A percentile compares a stretch with the other conserved stretches of the same genome.
phyloP scores from a whole-genome alignment of 2,797 vertebrate species.

The Chaetodon trifasciatus region DNA sequence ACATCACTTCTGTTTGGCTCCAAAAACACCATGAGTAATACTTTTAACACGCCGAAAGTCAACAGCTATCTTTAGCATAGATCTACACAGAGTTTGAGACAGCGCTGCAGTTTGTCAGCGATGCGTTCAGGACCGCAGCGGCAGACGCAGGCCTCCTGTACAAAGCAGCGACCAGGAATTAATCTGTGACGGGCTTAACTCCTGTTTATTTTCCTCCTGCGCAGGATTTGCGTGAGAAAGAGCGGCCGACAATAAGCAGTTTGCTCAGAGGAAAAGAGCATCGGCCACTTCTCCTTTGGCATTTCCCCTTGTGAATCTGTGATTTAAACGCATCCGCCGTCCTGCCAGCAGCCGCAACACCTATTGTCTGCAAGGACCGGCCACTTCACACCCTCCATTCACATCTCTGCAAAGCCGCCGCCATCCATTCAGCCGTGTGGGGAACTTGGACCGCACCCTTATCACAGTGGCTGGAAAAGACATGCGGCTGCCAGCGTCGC shows the following conservation, averaged over 20 bases:
- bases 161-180: neutral
- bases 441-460: conserved; percentile 41
- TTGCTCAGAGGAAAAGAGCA: conserved; percentile 1
- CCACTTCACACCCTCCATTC: conserved; percentile 50
- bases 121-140: neutral
- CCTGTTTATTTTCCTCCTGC: neutral
- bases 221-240: conserved; percentile 20
- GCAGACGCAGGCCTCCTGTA: neutral
- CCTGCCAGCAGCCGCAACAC: conserved; percentile 51
- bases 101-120: neutral
- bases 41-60: neutral
- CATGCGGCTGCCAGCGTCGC: conserved; percentile 1
- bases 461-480: conserved; percentile 40
- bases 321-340: conserved; percentile 50
- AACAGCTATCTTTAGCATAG: neutral
- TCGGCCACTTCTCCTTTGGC: conserved; percentile 10
- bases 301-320: conserved; percentile 7
- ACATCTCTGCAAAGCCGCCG: conserved; percentile 22
- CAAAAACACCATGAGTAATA: neutral
- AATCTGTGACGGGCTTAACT: neutral
- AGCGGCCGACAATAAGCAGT: conserved; percentile 3
- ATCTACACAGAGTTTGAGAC: neutral
- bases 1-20: neutral
- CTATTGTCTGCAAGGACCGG: conserved; percentile 53
- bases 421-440: conserved; percentile 28